Evolutionary conservation across 2,888 invertebrate genomes (phyloP).

Genomic region (Morpho deidamia): DNA sequence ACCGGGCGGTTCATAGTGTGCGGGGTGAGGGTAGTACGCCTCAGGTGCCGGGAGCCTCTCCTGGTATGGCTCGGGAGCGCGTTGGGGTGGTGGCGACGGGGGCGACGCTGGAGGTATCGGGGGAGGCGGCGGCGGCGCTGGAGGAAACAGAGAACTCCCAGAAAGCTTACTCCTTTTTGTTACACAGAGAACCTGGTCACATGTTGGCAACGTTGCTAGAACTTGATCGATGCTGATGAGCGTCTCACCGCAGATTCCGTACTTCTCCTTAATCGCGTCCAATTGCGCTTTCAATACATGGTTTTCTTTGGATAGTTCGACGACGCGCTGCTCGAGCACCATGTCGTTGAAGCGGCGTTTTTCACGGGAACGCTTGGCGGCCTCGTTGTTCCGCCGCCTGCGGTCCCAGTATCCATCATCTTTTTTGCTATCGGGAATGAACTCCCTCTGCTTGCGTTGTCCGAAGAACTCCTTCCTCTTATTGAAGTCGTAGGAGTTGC

Average conservation of each 20-base stretch:
- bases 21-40: conserved; percentile 71
- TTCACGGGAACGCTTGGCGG: conserved; percentile 97
- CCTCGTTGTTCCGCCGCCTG: conserved; percentile 96
- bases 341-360: conserved; percentile 97
- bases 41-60: conserved; percentile 67
- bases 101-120: conserved; percentile 71
- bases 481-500: conserved; percentile 79
- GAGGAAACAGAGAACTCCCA: conserved; percentile 74
- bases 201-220: conserved; percentile 89
- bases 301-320: conserved; percentile 96
- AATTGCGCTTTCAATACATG: conserved; percentile 95
- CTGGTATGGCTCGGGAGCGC: conserved; percentile 73
- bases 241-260: conserved; percentile 91
- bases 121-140: conserved; percentile 73
- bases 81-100: conserved; percentile 73
- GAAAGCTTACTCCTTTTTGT: conserved; percentile 83
- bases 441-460: conserved; percentile 95
- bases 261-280: conserved; percentile 94
- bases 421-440: conserved; percentile 97
- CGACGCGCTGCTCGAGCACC: conserved; percentile 95
- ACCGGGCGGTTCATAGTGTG: conserved; percentile 79
- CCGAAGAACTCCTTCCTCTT: conserved; percentile 91
- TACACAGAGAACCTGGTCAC: conserved; percentile 90
- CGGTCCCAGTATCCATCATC: conserved; percentile 99
- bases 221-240: conserved; percentile 94